Percentiles rank a stretch among this genome's conserved stretches.
Conservation (phyloP, 1,140 invertebrate species). For the Thereuonema tuberculata region DNA sequence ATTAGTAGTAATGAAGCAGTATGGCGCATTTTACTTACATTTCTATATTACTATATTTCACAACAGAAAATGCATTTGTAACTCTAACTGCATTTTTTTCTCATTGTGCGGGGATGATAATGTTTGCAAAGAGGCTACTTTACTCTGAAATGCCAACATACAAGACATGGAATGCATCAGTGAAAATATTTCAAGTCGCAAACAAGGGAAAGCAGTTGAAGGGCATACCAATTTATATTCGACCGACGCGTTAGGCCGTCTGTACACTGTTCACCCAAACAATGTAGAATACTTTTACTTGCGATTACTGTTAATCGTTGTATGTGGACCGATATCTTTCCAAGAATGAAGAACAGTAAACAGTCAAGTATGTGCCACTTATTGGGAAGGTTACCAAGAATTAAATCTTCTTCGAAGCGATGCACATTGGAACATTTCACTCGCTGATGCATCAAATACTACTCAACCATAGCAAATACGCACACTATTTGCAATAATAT, state of each 20-base stretch:
- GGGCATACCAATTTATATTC: slow-evolving; percentile 14
- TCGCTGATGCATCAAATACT: no score
- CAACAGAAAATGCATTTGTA: slow-evolving; percentile 12
- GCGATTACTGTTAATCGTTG: slow-evolving; percentile 17
- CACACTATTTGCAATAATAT: no score
- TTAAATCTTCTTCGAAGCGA: no score
- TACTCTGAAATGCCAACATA: slow-evolving; percentile 22
- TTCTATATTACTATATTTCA: slow-evolving; percentile 18
- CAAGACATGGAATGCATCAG: slow-evolving; percentile 13
- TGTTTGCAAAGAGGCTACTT: slow-evolving; percentile 6
- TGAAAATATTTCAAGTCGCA: slow-evolving; percentile 6
- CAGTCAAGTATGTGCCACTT: slow-evolving; percentile 14
- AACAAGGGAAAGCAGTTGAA: slow-evolving; percentile 22
- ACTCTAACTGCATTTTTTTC: slow-evolving; percentile 4
- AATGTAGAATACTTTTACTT: slow-evolving; percentile 22
- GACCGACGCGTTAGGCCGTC: slow-evolving; percentile 10
- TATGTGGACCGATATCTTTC: slow-evolving; percentile 20
- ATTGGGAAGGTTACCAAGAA: slow-evolving; percentile 20
- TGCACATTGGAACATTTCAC: no score
- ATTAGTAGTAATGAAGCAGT: slow-evolving; percentile 15
- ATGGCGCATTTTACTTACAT: slow-evolving; percentile 13
- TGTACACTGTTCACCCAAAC: slow-evolving; percentile 22
- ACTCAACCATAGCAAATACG: no score
- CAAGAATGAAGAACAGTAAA: slow-evolving; percentile 20
- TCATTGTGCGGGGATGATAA: neutral